phyloP scores from a whole-genome alignment of 1,140 invertebrate genomes.

The Aphidius ervi region DNA sequence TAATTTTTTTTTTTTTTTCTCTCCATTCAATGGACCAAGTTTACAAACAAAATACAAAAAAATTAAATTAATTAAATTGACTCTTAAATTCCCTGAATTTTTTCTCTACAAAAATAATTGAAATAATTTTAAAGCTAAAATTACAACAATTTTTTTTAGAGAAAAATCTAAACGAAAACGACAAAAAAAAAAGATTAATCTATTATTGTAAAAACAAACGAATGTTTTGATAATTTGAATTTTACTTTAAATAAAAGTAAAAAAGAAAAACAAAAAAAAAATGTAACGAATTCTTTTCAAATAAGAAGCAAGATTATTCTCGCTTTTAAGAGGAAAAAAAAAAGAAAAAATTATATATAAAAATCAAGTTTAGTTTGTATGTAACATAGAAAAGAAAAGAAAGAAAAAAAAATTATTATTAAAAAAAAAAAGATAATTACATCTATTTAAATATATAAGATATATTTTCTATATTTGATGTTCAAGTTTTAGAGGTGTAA shows the following conservation, averaged over 20 bases:
- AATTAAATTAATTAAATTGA: conserved; percentile 2
- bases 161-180: too few relatives aligned
- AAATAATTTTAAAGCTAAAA: background rate
- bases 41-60: conserved; percentile 1
- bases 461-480: conserved; percentile 55
- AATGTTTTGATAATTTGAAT: too few relatives aligned
- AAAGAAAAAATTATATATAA: conserved; percentile 22
- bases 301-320: background rate
- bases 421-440: conserved; percentile 11
- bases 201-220: too few relatives aligned
- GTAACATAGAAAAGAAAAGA: background rate
- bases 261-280: conserved; percentile 3
- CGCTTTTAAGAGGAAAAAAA: too few relatives aligned
- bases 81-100: conserved; percentile 14
- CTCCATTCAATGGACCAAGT: conserved; percentile 17
- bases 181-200: too few relatives aligned
- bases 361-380: background rate
- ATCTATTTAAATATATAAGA: conserved; percentile 46
- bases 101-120: background rate
- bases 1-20: conserved; percentile 1
- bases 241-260: too few relatives aligned
- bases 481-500: conserved; percentile 52
- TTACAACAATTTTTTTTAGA: background rate
- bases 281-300: background rate
- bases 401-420: conserved; percentile 26